Conservation (phyloP, 1,140 invertebrate genomes). For the Heliothis subflexa region DNA sequence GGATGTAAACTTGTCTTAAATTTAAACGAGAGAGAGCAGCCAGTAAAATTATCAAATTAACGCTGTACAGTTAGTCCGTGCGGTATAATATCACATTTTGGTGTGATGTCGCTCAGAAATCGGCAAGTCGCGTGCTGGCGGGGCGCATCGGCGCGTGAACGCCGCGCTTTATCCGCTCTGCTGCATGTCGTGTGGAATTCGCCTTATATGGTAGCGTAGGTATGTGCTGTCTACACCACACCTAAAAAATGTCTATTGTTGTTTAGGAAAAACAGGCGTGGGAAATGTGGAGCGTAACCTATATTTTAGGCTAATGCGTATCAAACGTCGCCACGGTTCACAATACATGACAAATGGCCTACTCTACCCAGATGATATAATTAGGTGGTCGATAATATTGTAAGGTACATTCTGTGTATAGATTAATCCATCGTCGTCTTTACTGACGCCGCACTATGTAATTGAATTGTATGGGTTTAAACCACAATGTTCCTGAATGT, state of each 20-base stretch:
- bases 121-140: constrained; percentile 48
- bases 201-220: constrained; percentile 72
- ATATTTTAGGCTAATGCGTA: constrained; percentile 56
- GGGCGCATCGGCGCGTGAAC: constrained; percentile 64
- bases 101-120: constrained; percentile 51
- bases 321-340: constrained; percentile 15
- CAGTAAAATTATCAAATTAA: constrained; percentile 64
- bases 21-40: constrained; percentile 60
- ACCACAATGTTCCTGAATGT: no score
- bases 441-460: no score
- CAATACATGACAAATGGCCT: constrained; percentile 45
- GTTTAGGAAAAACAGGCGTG: constrained; percentile 63
- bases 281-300: constrained; percentile 63
- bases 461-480: no score
- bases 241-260: constrained; percentile 58
- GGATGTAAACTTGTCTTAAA: constrained; percentile 45
- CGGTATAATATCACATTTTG: constrained; percentile 46
- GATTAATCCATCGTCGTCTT: no score
- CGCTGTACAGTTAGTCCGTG: constrained; percentile 58
- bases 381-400: background rate
- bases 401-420: background rate
- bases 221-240: constrained; percentile 53
- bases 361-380: background rate
- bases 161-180: constrained; percentile 63
- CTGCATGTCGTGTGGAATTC: constrained; percentile 67